A percentile compares a stretch with the other conserved stretches of the same genome.
phyloP scores from a whole-genome alignment of 2,888 invertebrate species.

The Pseudeuparius sepicola region DNA sequence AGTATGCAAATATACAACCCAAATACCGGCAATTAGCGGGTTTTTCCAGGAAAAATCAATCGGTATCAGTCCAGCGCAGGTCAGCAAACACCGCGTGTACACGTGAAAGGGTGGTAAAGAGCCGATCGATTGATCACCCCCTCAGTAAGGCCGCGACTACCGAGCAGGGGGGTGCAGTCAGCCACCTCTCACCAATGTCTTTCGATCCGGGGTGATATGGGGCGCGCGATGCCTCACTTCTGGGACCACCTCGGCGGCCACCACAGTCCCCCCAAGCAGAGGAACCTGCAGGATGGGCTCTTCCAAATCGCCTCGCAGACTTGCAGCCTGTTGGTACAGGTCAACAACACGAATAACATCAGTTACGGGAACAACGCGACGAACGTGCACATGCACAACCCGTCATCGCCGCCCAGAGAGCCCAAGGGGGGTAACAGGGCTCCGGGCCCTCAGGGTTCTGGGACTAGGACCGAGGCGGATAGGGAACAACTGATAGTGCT shows the following conservation, averaged over 20 bases:
- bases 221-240: no score
- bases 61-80: no score
- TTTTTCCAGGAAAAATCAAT: no score
- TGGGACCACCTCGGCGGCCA: slow-evolving; percentile 48
- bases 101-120: no score
- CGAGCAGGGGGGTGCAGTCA: no score
- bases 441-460: slow-evolving; percentile 11
- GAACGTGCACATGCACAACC: slow-evolving; percentile 50
- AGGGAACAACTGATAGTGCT: slow-evolving; percentile 45
- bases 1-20: no score
- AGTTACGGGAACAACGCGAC: slow-evolving; percentile 55
- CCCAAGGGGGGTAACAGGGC: slow-evolving; percentile 14
- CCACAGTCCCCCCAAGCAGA: slow-evolving; percentile 42
- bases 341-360: slow-evolving; percentile 66
- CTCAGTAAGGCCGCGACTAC: no score
- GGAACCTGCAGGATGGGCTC: slow-evolving; percentile 63
- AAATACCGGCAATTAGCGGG: no score
- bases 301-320: slow-evolving; percentile 73
- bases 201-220: no score
- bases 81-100: no score
- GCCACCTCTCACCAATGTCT: no score
- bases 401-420: slow-evolving; percentile 18
- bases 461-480: slow-evolving; percentile 25
- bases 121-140: no score
- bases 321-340: slow-evolving; percentile 66